Conservation (phyloP, 2,888 invertebrate species). For the Glyphotaelius pellucidus region DNA sequence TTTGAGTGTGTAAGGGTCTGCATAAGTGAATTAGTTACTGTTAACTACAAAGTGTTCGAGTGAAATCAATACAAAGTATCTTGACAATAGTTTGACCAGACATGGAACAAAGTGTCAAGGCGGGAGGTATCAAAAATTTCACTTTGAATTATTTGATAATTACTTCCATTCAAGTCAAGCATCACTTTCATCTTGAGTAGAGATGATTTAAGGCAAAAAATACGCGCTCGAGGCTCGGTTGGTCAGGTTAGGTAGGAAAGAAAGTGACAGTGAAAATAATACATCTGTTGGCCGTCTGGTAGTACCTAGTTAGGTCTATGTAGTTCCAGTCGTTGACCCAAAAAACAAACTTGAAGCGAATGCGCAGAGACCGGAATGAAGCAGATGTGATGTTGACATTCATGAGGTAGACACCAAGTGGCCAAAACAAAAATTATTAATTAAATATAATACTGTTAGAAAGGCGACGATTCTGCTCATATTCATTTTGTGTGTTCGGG, state of each 20-base stretch:
- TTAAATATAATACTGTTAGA: not conserved
- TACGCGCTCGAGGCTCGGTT: not conserved
- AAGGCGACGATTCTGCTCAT: not conserved
- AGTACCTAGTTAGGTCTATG: not conserved
- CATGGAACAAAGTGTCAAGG: not conserved
- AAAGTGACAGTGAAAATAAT: slow-evolving; percentile 36
- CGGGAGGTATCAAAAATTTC: slow-evolving; percentile 5
- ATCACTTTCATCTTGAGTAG: slow-evolving; percentile 20
- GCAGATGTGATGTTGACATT: not conserved
- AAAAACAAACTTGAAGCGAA: not conserved
- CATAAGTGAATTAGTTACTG: not conserved
- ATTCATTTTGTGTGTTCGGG: not conserved
- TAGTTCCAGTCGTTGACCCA: not conserved
- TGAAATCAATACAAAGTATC: not conserved
- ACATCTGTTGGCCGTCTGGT: not conserved
- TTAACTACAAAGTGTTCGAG: not conserved
- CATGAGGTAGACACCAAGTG: not conserved
- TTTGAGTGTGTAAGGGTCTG: not conserved
- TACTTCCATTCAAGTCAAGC: slow-evolving; percentile 6
- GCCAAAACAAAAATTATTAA: not conserved
- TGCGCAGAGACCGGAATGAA: too few relatives aligned
- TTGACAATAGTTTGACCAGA: not conserved
- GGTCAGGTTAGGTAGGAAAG: not conserved
- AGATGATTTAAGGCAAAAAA: slow-evolving; percentile 24
- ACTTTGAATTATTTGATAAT: slow-evolving; percentile 6